phyloP scores from a whole-genome alignment of 2,888 invertebrate species.

The Drosophila atroscutellata region DNA sequence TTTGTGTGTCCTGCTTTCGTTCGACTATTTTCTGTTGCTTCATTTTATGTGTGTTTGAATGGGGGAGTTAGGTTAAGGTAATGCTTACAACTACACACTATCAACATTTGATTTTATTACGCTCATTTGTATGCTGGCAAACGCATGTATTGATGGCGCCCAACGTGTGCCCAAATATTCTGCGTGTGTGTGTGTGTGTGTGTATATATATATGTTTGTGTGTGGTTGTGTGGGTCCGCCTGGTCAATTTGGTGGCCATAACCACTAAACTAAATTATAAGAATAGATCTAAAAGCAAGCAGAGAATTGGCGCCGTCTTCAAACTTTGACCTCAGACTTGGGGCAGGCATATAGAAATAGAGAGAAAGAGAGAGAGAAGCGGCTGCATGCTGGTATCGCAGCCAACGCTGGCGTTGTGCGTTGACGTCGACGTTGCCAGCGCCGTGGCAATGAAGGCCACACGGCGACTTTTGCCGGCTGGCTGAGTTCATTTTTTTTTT shows the following conservation, averaged over 20 bases:
- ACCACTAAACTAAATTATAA: constrained; percentile 62
- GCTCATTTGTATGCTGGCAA: constrained; percentile 67
- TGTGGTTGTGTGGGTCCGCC: constrained; percentile 26
- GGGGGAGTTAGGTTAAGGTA: constrained; percentile 52
- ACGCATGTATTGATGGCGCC: constrained; percentile 11
- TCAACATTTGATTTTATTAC: constrained; percentile 78
- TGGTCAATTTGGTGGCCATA: constrained; percentile 56
- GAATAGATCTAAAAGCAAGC: constrained; percentile 45
- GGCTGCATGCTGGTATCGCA: constrained; percentile 29
- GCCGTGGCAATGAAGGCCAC: constrained; percentile 68
- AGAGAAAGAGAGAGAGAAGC: neutral
- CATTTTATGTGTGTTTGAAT: constrained; percentile 20
- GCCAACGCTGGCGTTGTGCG: constrained; percentile 18
- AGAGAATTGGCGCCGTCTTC: constrained; percentile 27
- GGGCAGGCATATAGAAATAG: neutral
- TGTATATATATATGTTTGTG: neutral
- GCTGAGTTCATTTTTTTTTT: constrained; percentile 49
- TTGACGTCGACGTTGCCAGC: constrained; percentile 17
- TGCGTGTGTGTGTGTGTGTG: neutral
- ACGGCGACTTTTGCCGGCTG: constrained; percentile 76
- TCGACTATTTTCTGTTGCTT: constrained; percentile 38
- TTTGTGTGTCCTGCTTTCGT: constrained; percentile 19
- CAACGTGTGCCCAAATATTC: constrained; percentile 11
- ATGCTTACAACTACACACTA: constrained; percentile 74
- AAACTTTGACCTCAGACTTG: constrained; percentile 45